Evolutionary conservation across 1,140 invertebrate species (phyloP).

Genomic region (Philotrypesis tridentata): DNA sequence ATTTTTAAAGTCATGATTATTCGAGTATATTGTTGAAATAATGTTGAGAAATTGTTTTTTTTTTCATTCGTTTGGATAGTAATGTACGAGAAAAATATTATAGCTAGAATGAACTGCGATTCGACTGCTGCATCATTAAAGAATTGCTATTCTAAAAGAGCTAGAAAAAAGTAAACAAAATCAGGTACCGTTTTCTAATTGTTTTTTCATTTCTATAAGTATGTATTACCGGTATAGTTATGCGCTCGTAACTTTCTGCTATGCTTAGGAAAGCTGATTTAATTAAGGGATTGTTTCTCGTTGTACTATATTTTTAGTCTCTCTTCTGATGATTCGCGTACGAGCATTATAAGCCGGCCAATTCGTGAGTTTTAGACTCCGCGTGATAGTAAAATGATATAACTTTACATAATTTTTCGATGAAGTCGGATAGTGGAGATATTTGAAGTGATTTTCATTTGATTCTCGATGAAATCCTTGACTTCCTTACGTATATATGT

Average conservation of each 20-base stretch:
- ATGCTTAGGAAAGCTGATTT: constrained; percentile 21
- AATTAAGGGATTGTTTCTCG: background rate
- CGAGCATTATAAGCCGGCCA: constrained; percentile 21
- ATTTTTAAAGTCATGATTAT: background rate
- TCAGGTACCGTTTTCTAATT: constrained; percentile 10
- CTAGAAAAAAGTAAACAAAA: background rate
- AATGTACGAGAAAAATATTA: constrained; percentile 18
- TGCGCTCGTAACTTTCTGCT: constrained; percentile 41
- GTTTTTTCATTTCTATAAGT: background rate
- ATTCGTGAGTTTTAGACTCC: constrained; percentile 32
- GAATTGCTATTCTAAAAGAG: constrained; percentile 1
- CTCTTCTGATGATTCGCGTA: background rate
- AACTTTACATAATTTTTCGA: background rate
- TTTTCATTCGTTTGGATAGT: background rate
- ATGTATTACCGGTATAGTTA: constrained; percentile 5
- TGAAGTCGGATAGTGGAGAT: background rate
- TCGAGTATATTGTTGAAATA: constrained; percentile 19
- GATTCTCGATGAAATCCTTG: background rate
- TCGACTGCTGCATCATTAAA: constrained; percentile 30
- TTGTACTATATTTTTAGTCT: background rate
- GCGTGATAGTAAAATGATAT: constrained; percentile 16
- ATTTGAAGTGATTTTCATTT: background rate
- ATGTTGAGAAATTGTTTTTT: background rate
- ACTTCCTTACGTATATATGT: background rate
- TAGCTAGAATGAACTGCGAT: constrained; percentile 21